Percentiles rank a stretch among this genome's conserved stretches.
Conservation (phyloP, 2,113 vertebrate species). For the Arothron firmamentum region DNA sequence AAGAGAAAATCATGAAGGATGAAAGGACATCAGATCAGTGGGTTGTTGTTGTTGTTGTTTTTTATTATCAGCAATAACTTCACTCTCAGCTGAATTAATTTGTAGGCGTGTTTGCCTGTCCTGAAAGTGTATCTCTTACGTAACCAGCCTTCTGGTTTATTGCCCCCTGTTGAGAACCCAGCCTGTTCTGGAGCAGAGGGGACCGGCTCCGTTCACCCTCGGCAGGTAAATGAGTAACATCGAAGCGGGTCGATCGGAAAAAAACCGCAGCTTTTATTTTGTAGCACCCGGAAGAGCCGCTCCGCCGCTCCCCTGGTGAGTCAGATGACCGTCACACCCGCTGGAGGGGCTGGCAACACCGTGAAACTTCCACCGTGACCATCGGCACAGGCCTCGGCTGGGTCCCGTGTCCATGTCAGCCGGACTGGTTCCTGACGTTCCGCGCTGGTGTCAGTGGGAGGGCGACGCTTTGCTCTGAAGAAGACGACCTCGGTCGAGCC, state of each 20-base stretch:
- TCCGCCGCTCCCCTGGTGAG: not conserved
- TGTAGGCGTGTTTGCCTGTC: no score
- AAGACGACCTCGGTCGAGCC: not conserved
- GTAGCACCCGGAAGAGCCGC: not conserved
- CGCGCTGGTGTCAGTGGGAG: not conserved
- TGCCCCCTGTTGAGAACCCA: no score
- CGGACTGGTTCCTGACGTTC: not conserved
- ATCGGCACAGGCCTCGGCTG: constrained; percentile 3
- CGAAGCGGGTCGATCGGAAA: no score
- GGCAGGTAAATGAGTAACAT: not conserved
- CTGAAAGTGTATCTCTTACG: no score
- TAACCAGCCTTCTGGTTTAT: no score
- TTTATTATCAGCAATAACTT: no score
- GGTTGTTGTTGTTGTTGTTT: no score
- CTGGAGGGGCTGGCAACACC: constrained; percentile 16
- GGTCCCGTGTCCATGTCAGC: not conserved
- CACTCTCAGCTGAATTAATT: no score
- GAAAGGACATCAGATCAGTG: no score
- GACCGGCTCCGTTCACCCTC: no score
- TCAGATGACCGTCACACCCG: constrained; percentile 41
- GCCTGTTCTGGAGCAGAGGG: no score
- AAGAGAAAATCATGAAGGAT: no score
- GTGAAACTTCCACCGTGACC: not conserved
- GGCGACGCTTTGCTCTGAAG: not conserved
- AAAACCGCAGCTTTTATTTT: constrained; percentile 23